Conservation (phyloP, 2,113 vertebrate genomes). For the Amphiprion ocellaris region DNA sequence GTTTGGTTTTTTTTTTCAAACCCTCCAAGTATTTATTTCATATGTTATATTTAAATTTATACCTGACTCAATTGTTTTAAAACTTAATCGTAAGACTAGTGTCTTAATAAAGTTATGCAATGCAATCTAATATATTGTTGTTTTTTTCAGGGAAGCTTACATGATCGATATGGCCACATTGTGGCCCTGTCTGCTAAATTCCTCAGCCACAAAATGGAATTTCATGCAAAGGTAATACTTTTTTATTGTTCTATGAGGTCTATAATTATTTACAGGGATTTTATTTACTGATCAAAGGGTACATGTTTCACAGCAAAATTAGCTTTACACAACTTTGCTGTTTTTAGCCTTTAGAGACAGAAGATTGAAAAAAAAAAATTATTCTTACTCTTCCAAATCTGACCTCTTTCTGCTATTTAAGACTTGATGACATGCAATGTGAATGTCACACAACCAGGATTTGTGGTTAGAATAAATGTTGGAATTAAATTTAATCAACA, state of each 20-base stretch:
- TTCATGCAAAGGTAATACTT: slow-evolving; percentile 90
- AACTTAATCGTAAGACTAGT: too few relatives aligned
- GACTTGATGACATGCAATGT: too few relatives aligned
- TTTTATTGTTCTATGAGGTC: background rate
- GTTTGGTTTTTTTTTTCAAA: background rate
- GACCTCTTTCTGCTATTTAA: too few relatives aligned
- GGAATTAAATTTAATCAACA: too few relatives aligned
- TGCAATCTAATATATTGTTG: background rate
- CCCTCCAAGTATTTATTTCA: background rate
- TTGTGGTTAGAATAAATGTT: too few relatives aligned
- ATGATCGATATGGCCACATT: slow-evolving; percentile 94
- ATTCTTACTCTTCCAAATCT: background rate
- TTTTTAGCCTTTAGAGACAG: background rate
- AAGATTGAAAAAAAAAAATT: background rate
- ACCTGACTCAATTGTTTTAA: too few relatives aligned
- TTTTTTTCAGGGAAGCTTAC: slow-evolving; percentile 88
- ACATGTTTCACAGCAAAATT: background rate
- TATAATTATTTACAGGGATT: background rate
- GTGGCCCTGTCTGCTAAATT: slow-evolving; percentile 94
- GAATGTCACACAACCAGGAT: too few relatives aligned
- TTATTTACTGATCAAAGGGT: too few relatives aligned
- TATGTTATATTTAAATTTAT: too few relatives aligned
- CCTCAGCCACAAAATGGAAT: slow-evolving; percentile 95
- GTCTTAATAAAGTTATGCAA: too few relatives aligned
- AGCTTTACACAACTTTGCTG: too few relatives aligned